Percentiles rank a stretch among this genome's conserved stretches.
phyloP scores from a whole-genome alignment of 2,797 vertebrate species.

The Otolemur crassicaudatus region DNA sequence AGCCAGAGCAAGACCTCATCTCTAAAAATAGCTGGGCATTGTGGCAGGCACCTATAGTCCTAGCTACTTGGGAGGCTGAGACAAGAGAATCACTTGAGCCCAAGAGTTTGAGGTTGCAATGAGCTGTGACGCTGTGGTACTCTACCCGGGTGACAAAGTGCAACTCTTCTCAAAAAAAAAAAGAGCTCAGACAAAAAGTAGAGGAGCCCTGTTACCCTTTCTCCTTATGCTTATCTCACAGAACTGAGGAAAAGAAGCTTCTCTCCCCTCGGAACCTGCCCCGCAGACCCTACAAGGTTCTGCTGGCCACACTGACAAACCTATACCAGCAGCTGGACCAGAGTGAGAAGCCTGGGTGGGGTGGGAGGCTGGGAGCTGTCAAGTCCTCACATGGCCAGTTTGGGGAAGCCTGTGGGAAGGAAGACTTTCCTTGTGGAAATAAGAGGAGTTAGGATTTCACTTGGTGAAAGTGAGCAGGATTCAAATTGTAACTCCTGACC shows the following conservation, averaged over 20 bases:
- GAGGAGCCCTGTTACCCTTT: background rate
- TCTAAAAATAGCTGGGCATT: no score
- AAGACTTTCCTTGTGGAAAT: background rate
- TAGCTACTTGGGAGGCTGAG: no score
- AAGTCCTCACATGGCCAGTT: background rate
- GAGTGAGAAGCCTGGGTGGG: constrained; percentile 86
- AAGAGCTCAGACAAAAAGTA: background rate
- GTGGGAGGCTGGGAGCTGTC: background rate
- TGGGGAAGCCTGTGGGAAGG: background rate
- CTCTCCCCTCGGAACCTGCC: constrained; percentile 92
- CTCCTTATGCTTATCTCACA: constrained; percentile 71
- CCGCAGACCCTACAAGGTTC: constrained; percentile 92
- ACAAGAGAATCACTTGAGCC: no score
- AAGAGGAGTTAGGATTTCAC: background rate
- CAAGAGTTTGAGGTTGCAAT: no score
- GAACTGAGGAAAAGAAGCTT: constrained; percentile 95
- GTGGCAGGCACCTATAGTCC: no score
- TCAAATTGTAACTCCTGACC: background rate
- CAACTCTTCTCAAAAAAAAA: no score
- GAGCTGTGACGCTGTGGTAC: no score
- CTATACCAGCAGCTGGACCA: constrained; percentile 95
- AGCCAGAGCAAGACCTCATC: no score
- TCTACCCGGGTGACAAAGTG: no score
- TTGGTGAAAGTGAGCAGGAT: background rate
- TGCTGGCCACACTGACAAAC: constrained; percentile 90